Conservation (phyloP, 1,140 invertebrate species). For the Maniola jurtina region DNA sequence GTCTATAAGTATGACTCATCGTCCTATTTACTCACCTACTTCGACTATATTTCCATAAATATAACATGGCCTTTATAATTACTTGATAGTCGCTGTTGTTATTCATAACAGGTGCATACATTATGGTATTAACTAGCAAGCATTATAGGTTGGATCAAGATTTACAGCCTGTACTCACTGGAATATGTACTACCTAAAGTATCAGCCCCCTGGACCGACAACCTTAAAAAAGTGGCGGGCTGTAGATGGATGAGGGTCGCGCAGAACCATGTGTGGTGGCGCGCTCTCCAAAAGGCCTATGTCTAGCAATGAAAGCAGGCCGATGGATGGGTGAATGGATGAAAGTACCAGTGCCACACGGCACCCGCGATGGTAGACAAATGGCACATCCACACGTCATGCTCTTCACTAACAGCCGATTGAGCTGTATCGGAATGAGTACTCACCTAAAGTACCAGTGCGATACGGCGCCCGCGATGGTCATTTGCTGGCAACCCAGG, state of each 20-base stretch:
- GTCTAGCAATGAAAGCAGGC: no score
- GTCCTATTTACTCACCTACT: not conserved
- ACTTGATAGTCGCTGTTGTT: not conserved
- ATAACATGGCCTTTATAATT: not conserved
- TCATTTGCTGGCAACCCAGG: slow-evolving; percentile 94
- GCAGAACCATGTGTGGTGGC: no score
- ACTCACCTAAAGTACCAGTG: slow-evolving; percentile 92
- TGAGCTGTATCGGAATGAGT: slow-evolving; percentile 51
- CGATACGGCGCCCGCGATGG: slow-evolving; percentile 92
- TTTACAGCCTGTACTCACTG: no score
- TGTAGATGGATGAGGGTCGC: no score
- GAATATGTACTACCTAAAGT: no score
- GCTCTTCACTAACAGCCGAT: slow-evolving; percentile 85
- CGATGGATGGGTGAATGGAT: slow-evolving; percentile 67
- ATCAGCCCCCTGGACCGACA: no score
- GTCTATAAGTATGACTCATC: not conserved
- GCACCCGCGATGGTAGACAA: slow-evolving; percentile 92
- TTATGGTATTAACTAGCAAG: no score
- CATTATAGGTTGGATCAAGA: no score
- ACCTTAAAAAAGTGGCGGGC: no score
- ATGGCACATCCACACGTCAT: slow-evolving; percentile 94
- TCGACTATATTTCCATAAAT: not conserved
- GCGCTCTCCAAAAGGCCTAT: no score
- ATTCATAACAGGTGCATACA: no score
- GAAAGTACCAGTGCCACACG: slow-evolving; percentile 94